Evolutionary conservation across 2,113 vertebrate species (phyloP).

Genomic region (Oreochromis spilurus): DNA sequence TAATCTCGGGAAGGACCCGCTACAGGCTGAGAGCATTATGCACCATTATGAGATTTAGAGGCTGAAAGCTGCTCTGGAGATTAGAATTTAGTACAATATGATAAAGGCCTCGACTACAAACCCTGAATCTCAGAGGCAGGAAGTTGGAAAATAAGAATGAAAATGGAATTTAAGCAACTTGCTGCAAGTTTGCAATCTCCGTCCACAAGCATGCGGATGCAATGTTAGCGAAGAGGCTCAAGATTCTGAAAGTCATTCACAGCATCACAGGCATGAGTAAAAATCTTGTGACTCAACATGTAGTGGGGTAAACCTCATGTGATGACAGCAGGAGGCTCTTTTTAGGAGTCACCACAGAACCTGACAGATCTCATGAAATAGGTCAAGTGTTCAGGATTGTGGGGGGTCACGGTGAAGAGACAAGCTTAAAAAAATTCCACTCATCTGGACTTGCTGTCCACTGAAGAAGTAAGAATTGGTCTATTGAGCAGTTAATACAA

Average conservation of each 20-base stretch:
- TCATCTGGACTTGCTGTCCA: slow-evolving; percentile 16
- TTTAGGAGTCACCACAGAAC: slow-evolving; percentile 23
- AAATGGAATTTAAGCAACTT: not conserved
- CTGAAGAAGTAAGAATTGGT: slow-evolving; percentile 39
- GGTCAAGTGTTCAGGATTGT: slow-evolving; percentile 37
- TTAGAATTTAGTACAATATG: slow-evolving; percentile 10
- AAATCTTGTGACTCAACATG: not conserved
- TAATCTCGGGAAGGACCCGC: slow-evolving; percentile 20
- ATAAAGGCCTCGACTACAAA: slow-evolving; percentile 22
- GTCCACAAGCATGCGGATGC: not conserved
- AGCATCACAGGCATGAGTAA: not conserved
- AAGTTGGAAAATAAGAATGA: not conserved
- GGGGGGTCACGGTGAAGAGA: not conserved
- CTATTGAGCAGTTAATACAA: slow-evolving; percentile 62
- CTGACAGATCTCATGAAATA: slow-evolving; percentile 43
- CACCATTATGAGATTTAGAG: slow-evolving; percentile 49
- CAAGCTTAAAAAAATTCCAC: not conserved
- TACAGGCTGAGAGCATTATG: slow-evolving; percentile 10
- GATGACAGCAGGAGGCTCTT: slow-evolving; percentile 23
- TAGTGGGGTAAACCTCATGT: slow-evolving; percentile 21
- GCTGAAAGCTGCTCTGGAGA: not conserved
- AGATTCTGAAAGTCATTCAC: not conserved
- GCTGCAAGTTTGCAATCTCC: not conserved
- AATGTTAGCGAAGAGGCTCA: not conserved
- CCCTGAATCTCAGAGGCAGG: not conserved